Evolutionary conservation across 2,888 invertebrate genomes (phyloP).

Genomic region (Desoria tigrina): DNA sequence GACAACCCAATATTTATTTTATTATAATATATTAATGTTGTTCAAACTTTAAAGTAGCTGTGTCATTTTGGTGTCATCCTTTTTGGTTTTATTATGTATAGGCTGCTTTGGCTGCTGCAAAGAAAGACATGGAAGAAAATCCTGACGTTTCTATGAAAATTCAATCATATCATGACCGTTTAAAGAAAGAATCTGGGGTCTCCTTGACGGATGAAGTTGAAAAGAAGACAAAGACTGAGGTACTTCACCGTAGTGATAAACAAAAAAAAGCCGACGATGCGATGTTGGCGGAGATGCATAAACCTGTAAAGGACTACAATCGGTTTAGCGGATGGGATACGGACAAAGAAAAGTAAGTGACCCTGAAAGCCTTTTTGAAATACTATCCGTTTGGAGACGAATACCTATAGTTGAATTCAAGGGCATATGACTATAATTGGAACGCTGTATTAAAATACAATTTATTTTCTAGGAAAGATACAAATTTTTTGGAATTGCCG

Average conservation of each 20-base stretch:
- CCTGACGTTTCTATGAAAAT: constrained; percentile 61
- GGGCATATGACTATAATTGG: too few species aligned
- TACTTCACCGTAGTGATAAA: constrained; percentile 45
- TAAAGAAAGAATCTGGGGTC: constrained; percentile 12
- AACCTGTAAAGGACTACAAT: constrained; percentile 31
- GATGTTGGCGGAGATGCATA: constrained; percentile 23
- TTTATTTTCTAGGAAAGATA: constrained; percentile 9
- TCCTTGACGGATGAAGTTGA: not conserved
- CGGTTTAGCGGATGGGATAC: constrained; percentile 38
- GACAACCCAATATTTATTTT: not conserved
- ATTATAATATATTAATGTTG: too few species aligned
- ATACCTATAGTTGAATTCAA: too few species aligned
- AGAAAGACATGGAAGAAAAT: constrained; percentile 76
- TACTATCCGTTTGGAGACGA: not conserved
- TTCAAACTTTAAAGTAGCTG: not conserved
- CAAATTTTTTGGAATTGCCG: constrained; percentile 33
- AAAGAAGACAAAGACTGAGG: constrained; percentile 33
- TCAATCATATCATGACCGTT: constrained; percentile 32
- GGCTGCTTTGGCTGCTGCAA: constrained; percentile 83
- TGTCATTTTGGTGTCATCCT: not conserved
- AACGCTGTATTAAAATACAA: not conserved
- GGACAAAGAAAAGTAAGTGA: constrained; percentile 14
- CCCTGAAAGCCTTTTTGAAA: not conserved
- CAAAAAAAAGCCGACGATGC: constrained; percentile 37
- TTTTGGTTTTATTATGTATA: constrained; percentile 54